Conservation (phyloP, 2,888 invertebrate species). For the Cephus pygmeus region DNA sequence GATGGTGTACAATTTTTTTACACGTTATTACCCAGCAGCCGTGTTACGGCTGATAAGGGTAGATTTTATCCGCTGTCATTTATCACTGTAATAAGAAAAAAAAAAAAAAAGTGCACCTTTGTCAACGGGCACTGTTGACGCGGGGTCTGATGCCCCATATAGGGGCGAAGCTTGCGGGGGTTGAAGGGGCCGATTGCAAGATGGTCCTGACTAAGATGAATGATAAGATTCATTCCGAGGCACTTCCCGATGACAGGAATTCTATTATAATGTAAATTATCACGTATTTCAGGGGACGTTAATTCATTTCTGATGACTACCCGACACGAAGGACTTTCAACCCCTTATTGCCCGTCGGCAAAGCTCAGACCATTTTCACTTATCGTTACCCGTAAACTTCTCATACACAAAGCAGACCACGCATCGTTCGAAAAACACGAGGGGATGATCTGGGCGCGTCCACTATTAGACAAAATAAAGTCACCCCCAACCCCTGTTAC, state of each 20-base stretch:
- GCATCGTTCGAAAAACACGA: not conserved
- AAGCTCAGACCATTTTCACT: not conserved
- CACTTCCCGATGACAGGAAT: not conserved
- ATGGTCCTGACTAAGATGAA: not conserved
- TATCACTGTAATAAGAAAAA: not conserved
- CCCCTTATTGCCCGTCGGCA: not conserved
- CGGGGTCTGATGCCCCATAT: not conserved
- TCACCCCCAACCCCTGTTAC: not conserved
- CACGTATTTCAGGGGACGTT: not conserved
- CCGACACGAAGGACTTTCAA: not conserved
- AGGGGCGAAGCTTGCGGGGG: too few relatives aligned
- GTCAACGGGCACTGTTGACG: not conserved
- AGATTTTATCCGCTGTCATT: not conserved
- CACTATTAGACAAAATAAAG: not conserved
- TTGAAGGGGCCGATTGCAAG: not conserved
- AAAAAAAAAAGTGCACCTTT: not conserved
- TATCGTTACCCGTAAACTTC: not conserved
- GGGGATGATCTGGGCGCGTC: too few relatives aligned
- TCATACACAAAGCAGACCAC: not conserved
- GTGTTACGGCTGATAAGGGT: not conserved
- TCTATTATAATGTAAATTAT: not conserved
- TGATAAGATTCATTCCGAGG: not conserved
- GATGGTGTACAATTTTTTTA: not conserved
- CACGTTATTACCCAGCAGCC: not conserved
- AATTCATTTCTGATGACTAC: not conserved